Evolutionary conservation across 92 coral and sea anemone species (phyloP).

Genomic region (Phenganax marumi): DNA sequence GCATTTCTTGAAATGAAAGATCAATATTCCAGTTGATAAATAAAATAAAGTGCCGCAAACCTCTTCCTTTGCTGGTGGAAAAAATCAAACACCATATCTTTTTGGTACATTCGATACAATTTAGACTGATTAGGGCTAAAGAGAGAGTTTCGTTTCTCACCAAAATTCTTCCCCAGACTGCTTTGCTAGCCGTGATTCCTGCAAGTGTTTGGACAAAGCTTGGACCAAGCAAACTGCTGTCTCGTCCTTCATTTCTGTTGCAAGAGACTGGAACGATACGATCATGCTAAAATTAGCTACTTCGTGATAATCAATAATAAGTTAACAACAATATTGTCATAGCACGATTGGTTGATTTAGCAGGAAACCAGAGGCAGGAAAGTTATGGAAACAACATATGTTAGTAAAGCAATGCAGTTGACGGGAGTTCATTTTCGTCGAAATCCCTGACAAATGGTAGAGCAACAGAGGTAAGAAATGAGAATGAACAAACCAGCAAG

Average conservation of each 20-base stretch:
- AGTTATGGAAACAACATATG: too few relatives aligned
- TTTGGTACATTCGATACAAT: too few relatives aligned
- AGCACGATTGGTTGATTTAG: too few relatives aligned
- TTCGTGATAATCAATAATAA: not conserved
- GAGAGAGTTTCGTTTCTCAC: constrained; percentile 27
- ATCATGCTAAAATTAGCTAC: not conserved
- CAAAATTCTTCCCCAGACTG: constrained; percentile 73
- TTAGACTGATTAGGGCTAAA: too few relatives aligned
- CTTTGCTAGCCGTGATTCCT: constrained; percentile 67
- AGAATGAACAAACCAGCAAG: constrained; percentile 63
- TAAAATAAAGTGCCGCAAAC: too few relatives aligned
- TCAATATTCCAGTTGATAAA: too few relatives aligned
- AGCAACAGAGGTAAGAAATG: not conserved
- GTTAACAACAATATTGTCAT: not conserved
- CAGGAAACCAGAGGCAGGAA: too few relatives aligned
- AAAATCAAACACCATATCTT: too few relatives aligned
- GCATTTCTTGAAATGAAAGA: too few relatives aligned
- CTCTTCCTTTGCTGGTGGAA: too few relatives aligned
- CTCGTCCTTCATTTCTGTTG: constrained; percentile 76
- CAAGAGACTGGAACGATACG: constrained; percentile 66
- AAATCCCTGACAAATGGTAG: not conserved
- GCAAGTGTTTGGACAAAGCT: constrained; percentile 74
- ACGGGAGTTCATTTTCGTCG: not conserved
- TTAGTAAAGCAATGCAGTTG: too few relatives aligned
- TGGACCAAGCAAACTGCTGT: constrained; percentile 74